Conservation (phyloP, 2,113 vertebrate species). For the Mugil cephalus region DNA sequence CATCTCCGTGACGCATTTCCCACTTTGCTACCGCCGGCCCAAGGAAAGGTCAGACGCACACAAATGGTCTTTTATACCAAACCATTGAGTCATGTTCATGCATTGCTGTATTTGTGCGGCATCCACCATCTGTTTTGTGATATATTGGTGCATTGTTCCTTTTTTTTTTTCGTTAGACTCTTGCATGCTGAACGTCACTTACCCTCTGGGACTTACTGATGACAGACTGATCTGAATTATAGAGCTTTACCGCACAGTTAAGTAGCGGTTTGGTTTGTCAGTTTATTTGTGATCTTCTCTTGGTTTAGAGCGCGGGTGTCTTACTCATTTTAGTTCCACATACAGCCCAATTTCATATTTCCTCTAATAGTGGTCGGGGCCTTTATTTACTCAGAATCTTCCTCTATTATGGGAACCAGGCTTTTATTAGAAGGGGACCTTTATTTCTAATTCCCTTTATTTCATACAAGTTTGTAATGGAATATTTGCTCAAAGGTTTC, state of each 20-base stretch:
- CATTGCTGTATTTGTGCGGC: background rate
- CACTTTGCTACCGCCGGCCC: constrained; percentile 7
- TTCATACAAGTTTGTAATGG: too few relatives aligned
- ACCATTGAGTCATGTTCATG: constrained; percentile 31
- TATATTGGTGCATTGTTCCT: background rate
- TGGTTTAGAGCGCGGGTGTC: too few relatives aligned
- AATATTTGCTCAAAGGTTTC: too few relatives aligned
- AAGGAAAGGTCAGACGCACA: constrained; percentile 43
- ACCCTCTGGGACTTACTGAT: background rate
- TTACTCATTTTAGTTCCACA: too few relatives aligned
- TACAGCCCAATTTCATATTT: too few relatives aligned
- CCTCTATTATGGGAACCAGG: too few relatives aligned
- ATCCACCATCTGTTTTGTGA: background rate
- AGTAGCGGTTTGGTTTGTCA: too few relatives aligned
- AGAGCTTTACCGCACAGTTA: background rate
- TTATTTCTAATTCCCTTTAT: too few relatives aligned
- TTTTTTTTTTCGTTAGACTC: fast-evolving
- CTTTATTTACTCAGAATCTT: too few relatives aligned
- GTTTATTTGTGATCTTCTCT: too few relatives aligned
- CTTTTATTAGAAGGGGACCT: too few relatives aligned
- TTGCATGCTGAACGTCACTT: background rate
- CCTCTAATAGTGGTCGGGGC: too few relatives aligned
- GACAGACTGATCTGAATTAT: background rate
- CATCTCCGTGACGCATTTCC: constrained; percentile 22
- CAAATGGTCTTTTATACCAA: constrained; percentile 31